A percentile compares a stretch with the other conserved stretches of the same genome.
Evolutionary conservation across 2,797 vertebrate genomes (phyloP).

Genomic region (Anguilla pacifica): DNA sequence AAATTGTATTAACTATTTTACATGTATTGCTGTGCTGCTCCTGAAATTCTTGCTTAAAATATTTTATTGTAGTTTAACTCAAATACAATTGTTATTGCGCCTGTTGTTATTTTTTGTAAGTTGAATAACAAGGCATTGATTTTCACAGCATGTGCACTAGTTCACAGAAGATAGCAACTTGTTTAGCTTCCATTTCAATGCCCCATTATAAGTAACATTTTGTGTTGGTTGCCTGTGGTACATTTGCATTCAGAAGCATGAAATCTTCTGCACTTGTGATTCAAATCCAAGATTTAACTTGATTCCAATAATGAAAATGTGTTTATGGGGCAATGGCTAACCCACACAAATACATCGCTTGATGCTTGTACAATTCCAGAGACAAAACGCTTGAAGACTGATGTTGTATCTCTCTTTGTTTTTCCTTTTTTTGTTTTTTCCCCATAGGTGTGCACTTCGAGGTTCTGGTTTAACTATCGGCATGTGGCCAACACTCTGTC

Average conservation of each 20-base stretch:
- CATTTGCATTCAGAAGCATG: not conserved
- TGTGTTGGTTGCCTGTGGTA: not conserved
- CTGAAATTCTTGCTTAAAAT: not conserved
- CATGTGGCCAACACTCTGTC: constrained; percentile 97
- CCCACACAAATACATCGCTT: not conserved
- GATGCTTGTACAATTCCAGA: not conserved
- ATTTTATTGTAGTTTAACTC: not conserved
- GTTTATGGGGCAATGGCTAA: not conserved
- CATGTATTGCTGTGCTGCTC: not conserved
- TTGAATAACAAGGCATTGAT: not conserved
- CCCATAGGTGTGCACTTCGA: constrained; percentile 90
- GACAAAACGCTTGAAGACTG: not conserved
- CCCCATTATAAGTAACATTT: not conserved
- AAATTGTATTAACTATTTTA: not conserved
- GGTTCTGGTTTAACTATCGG: constrained; percentile 99
- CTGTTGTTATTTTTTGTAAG: not conserved
- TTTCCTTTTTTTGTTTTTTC: not conserved
- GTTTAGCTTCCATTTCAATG: not conserved
- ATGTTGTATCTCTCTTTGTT: not conserved
- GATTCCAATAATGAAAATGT: not conserved
- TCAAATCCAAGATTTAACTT: not conserved
- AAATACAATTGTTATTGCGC: not conserved
- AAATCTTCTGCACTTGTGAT: not conserved
- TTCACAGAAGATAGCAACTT: not conserved
- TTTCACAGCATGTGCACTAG: not conserved